phyloP scores from a whole-genome alignment of 2,113 vertebrate species.

The Monopterus albus region DNA sequence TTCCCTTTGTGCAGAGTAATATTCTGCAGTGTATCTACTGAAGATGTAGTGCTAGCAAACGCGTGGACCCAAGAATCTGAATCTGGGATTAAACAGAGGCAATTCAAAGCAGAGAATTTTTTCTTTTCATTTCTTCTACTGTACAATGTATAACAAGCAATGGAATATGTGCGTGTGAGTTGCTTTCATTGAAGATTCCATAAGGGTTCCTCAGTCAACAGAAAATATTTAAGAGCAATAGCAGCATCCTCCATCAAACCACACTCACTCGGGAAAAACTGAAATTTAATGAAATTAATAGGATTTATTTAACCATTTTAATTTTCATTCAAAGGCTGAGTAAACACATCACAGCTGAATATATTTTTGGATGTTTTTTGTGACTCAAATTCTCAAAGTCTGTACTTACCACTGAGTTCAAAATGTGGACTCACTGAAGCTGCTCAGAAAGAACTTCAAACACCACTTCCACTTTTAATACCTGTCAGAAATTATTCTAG shows the following conservation, averaged over 20 bases:
- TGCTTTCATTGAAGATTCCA: constrained; percentile 30
- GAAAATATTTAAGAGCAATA: constrained; percentile 39
- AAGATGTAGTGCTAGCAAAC: not conserved
- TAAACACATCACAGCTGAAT: constrained; percentile 35
- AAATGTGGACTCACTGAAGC: constrained; percentile 30
- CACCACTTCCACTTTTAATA: constrained; percentile 46
- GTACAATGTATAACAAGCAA: not conserved
- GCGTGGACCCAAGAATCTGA: not conserved
- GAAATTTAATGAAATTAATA: constrained; percentile 60
- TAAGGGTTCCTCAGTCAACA: constrained; percentile 15
- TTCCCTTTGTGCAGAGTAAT: not conserved
- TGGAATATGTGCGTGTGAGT: constrained; percentile 2
- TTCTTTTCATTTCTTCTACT: not conserved
- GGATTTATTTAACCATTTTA: constrained; percentile 30
- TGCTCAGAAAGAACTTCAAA: constrained; percentile 51
- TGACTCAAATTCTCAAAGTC: constrained; percentile 40
- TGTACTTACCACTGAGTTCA: constrained; percentile 10
- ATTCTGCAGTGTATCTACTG: not conserved
- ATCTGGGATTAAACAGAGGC: constrained; percentile 30
- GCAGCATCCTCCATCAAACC: constrained; percentile 28
- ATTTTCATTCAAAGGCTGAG: constrained; percentile 42
- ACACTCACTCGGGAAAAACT: constrained; percentile 28
- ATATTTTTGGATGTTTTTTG: constrained; percentile 35
- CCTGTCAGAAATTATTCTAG: constrained; percentile 44
- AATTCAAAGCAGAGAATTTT: constrained; percentile 29